These are phyloP conservation scores for Pyrrhia umbra DNA, from an alignment of 2,888 invertebrate genomes.

Conservation along the genomic window DNA sequence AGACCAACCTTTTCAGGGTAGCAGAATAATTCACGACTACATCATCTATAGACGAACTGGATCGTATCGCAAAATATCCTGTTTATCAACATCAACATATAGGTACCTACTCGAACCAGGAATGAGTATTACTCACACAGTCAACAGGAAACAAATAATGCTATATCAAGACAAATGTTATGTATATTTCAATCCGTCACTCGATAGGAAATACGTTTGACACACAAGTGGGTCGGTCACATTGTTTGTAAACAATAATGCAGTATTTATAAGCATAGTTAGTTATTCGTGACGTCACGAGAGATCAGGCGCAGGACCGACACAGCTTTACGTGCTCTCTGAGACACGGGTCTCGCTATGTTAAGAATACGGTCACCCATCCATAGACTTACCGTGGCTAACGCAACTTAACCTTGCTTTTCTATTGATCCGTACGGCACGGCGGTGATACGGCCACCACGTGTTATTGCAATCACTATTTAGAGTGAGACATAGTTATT, in stretches of 20 bases:
- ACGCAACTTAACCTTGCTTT: too few species aligned
- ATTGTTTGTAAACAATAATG: constrained; percentile 5
- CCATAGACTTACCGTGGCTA: too few species aligned
- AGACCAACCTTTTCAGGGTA: too few species aligned
- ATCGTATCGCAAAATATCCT: constrained; percentile 19
- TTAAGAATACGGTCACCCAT: too few species aligned
- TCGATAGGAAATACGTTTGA: constrained; percentile 16
- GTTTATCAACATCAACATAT: constrained; percentile 38
- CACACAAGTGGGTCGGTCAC: neutral
- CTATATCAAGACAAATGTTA: constrained; percentile 18
- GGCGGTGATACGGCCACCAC: too few species aligned
- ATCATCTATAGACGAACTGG: neutral
- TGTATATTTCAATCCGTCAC: constrained; percentile 22
- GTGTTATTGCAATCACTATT: too few species aligned
- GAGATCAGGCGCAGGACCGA: too few species aligned
- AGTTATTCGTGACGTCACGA: neutral
- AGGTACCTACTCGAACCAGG: constrained; percentile 7
- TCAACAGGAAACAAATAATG: constrained; percentile 41
- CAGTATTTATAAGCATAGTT: neutral
- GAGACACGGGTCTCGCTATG: too few species aligned
- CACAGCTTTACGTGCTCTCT: too few species aligned
- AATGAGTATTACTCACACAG: constrained; percentile 14
- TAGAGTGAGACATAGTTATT: too few species aligned
- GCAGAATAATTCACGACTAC: neutral
- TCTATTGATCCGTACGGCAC: too few species aligned